These are phyloP conservation scores for Marmota monax DNA, from an alignment of 2,113 vertebrate species.

Conservation along the genomic window DNA sequence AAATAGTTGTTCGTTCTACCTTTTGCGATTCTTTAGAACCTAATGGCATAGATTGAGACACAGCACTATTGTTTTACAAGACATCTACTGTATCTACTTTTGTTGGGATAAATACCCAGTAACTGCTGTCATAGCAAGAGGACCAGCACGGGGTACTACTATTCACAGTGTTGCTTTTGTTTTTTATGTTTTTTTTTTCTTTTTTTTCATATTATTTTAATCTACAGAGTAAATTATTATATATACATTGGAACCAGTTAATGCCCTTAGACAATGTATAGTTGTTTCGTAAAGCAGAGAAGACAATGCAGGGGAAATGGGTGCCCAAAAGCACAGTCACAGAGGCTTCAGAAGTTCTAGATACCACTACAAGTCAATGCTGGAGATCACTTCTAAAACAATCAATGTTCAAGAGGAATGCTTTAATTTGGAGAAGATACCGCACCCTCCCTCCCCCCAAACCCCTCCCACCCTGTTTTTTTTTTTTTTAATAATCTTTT, in stretches of 20 bases:
- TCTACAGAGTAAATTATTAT: slow-evolving; percentile 89
- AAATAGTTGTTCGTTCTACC: slow-evolving; percentile 90
- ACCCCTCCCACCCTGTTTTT: background rate
- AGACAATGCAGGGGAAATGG: slow-evolving; percentile 86
- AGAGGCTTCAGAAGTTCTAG: slow-evolving; percentile 85
- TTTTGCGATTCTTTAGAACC: slow-evolving; percentile 91
- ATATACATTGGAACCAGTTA: slow-evolving; percentile 90
- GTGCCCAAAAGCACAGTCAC: slow-evolving; percentile 89
- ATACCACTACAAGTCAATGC: slow-evolving; percentile 84
- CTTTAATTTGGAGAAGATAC: slow-evolving; percentile 88
- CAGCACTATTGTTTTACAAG: slow-evolving; percentile 90
- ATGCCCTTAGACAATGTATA: slow-evolving; percentile 91
- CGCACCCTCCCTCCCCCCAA: slow-evolving; percentile 76
- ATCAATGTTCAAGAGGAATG: slow-evolving; percentile 88
- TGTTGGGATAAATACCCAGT: slow-evolving; percentile 90
- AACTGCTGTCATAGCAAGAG: slow-evolving; percentile 89
- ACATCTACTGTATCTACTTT: slow-evolving; percentile 88
- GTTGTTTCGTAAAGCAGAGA: slow-evolving; percentile 90
- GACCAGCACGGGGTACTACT: slow-evolving; percentile 87
- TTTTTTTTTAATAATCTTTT: slow-evolving; percentile 83
- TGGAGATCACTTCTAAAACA: slow-evolving; percentile 88
- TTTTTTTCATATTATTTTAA: slow-evolving; percentile 80
- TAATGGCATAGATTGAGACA: slow-evolving; percentile 92
- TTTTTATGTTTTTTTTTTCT: slow-evolving; percentile 72
- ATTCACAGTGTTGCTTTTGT: slow-evolving; percentile 90